Base-by-base conservation (phyloP, 2,888 invertebrate species). In the Tetrapedia diversipes region DNA sequence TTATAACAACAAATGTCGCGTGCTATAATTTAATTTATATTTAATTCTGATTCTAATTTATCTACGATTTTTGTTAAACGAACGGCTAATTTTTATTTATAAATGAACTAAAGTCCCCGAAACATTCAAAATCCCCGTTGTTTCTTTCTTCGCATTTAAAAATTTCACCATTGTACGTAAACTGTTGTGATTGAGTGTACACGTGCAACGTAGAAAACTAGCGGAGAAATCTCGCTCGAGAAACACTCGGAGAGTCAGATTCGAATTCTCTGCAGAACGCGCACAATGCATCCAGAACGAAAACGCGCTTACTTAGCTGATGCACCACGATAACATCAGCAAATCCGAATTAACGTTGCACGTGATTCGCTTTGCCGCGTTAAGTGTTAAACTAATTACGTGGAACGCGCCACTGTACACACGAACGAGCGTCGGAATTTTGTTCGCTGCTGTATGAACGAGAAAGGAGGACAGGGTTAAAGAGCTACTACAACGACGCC, bases 321-420 rank as follows among this genome's bases (percentile, higher is more conserved):
- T 49, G 47, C 68, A 16, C 10, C 24, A 16, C 43, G 72, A 71
- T 71, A 77, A 63, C 60, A 64, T 63, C 63, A 56, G 66, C 66
- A 53, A 73, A 63, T 81, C 63, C 80, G 77, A 81, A 83, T 83
- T 82, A 81, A 83, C 66, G 70, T 29, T 24, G 39, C 75, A 32
- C 79, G 66, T 59, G 79, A 79, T 81, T 83, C 80, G 72, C 60
- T 82, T 66, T 73, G 71, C 49, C 69, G 61, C 71, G 65, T 71
- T 60, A 83, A 81, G 79, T 71, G 75, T 77, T 77, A 70, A 81
- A 77, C 78, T 81, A 77, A 83, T 81, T 77, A 75, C 68, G 45
- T 49, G 80, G 71, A 80, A 82, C 70, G 60, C 56, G 57, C 27
- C 45, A 61, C 49, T 60, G 39, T 64, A 49, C 60, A 60, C 47